phyloP scores from a whole-genome alignment of 2,113 vertebrate species.

The Peromyscus polionotus region DNA sequence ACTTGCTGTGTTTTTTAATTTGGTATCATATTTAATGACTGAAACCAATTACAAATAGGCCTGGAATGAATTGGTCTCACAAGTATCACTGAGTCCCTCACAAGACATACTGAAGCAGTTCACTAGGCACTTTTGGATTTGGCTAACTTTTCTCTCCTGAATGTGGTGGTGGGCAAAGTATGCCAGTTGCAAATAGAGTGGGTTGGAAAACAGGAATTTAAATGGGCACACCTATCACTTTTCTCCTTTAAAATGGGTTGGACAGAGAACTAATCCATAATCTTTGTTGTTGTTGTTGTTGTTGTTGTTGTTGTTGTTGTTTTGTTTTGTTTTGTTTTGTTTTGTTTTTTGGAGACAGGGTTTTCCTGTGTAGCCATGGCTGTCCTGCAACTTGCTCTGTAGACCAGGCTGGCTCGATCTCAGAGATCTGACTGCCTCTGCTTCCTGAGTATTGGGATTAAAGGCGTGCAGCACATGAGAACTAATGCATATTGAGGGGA shows the following conservation, averaged over 20 bases:
- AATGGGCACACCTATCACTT: not conserved
- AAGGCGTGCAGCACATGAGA: not conserved
- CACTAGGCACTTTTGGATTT: not conserved
- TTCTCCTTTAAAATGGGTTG: not conserved
- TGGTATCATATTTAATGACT: not conserved
- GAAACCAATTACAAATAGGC: not conserved
- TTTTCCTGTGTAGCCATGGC: not conserved
- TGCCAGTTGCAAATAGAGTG: constrained; percentile 17
- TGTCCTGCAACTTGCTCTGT: not conserved
- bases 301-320: too few species aligned
- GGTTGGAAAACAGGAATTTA: constrained; percentile 33
- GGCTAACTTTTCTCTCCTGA: constrained; percentile 1
- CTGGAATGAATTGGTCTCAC: not conserved
- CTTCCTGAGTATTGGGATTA: too few species aligned
- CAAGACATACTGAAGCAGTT: not conserved
- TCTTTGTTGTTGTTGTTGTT: too few species aligned
- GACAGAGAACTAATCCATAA: not conserved
- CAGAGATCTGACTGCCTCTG: too few species aligned
- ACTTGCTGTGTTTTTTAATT: not conserved
- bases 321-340: not conserved
- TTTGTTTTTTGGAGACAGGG: not conserved
- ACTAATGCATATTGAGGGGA: not conserved
- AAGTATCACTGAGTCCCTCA: not conserved
- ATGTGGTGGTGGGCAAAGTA: not conserved
- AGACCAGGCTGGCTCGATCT: too few species aligned